phyloP scores from a whole-genome alignment of 2,888 invertebrate species.

The Latrodectus elegans region DNA sequence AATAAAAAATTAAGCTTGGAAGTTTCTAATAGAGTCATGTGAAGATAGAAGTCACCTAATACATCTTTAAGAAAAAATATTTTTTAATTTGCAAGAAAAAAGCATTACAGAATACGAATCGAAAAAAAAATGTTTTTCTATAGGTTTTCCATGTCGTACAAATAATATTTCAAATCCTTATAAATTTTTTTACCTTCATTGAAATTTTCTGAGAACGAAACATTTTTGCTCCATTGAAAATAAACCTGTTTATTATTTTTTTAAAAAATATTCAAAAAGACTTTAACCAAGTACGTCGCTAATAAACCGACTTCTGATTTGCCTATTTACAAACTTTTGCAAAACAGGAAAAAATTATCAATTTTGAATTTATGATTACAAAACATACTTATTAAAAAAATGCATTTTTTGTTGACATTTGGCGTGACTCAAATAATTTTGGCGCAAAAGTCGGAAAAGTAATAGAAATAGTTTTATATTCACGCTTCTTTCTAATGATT shows the following conservation, averaged over 20 bases:
- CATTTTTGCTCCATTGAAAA: neutral
- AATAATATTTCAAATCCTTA: no score
- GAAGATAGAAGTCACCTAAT: no score
- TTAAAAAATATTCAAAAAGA: neutral
- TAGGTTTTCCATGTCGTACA: no score
- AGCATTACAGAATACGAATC: no score
- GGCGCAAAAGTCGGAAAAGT: conserved; percentile 32
- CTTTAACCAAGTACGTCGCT: no score
- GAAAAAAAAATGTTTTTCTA: no score
- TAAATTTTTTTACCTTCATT: neutral
- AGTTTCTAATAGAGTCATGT: no score
- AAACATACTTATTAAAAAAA: conserved; percentile 9
- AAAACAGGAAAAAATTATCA: neutral
- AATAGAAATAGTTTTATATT: conserved; percentile 12
- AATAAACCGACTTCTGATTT: conserved; percentile 10
- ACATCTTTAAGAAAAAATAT: no score
- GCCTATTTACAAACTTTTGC: conserved; percentile 15
- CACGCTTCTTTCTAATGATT: conserved; percentile 1
- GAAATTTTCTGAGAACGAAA: neutral
- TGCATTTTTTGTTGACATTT: conserved; percentile 32
- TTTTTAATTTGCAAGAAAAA: no score
- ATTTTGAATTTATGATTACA: conserved; percentile 13
- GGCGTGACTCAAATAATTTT: conserved; percentile 48
- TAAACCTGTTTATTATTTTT: conserved; percentile 11
- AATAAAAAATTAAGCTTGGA: no score